Evolutionary conservation across 2,888 invertebrate species (phyloP), one percentile per base, ranked within the genome.

Genomic region (Aporophyla lueneburgensis): DNA sequence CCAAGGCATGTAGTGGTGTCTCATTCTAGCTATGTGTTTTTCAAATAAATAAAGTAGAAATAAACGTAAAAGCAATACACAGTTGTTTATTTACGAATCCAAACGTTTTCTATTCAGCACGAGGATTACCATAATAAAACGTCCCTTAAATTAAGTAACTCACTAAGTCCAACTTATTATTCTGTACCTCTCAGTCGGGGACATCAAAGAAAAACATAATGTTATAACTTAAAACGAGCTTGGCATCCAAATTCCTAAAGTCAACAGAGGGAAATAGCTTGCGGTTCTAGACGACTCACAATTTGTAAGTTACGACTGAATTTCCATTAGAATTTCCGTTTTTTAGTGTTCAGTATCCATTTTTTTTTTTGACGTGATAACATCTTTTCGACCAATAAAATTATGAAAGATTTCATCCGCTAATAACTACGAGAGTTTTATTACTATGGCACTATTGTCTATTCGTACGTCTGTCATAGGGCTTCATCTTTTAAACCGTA

Each of bases 181-280:
- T 70, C 49, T 46, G n/a, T 51, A 56, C 74, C 72, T 66, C 65
- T 80, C 80, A 54, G 65, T 74, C 24, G 10, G 54, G 21, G 27
- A 49, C 66, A 51, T 80, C 65, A 74, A 80, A 80, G 80, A 66
- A 80, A 74, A 80, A 80, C 80, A 53, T 74, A 61, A 81, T 68
- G 49, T 59, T 81, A 54, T 68, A 81, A 71, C 63, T 65, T 71
- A 59, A 76, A 80, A 71, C 62, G 59, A 81, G 65, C 81, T 69
- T 56, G 56, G 40, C 66, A 67, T 76, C 49, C 54, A 61, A 81
- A 81, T 69, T 66, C n/a, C 5, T 61, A 27, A 71, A 65, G n/a
- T 81, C 63, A 71, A 81, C 63, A 76, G 33, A 69, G 66, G 16
- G 24, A 82, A 71, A 67, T 62, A 73, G 54, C 58, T 76, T 76